Evolutionary conservation across 2,113 vertebrate genomes (phyloP), one percentile per base, ranked within the genome.

Genomic region (chimpanzee (Pan troglodytes)): DNA sequence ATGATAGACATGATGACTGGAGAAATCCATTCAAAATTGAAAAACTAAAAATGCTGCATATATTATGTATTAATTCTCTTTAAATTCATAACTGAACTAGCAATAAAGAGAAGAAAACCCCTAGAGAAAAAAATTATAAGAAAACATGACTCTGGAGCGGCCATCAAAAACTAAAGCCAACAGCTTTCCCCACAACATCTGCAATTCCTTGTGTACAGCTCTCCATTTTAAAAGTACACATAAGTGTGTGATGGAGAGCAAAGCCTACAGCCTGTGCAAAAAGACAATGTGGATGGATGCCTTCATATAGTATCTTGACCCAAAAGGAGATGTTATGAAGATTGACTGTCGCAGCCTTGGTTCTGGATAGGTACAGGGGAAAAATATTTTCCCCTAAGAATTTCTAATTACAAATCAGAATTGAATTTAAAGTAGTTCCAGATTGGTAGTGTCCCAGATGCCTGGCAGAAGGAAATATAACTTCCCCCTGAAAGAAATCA

Each of bases 341-440:
- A 85, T 8, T 8, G n/a, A 82, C 13, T 79, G 22, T 89, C 38
- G 92, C 27, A 67, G 45, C 8, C 22, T 45, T 89, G 57, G 67
- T 94, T 92, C 43, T 89, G 79, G 6, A 86, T 81, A 82, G 6
- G 38, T 87, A 13, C 20, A 20, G 8, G 55, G 23, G 1, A 5
- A 16, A 23, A 59, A 85, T 67, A 17, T 43, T 38, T 70, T 10
- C 64, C 57, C 17, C 13, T 64, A 52, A 79, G 45, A 94, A 89
- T 89, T 84, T 95, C 68, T 95, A 81, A 87, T 83, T 11, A 50
- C 45, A 92, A 96, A 59, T 67, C 25, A 67, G 18, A 88, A 96
- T 81, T 85, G 27, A 88, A 91, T 85, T 93, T 96, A 79, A 96
- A 92, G 89, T 59, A 92, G 23, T 72, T 84, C 32, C 90, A 89